Evolutionary conservation across 2,113 vertebrate genomes (phyloP).

Genomic region (Vimba vimba): DNA sequence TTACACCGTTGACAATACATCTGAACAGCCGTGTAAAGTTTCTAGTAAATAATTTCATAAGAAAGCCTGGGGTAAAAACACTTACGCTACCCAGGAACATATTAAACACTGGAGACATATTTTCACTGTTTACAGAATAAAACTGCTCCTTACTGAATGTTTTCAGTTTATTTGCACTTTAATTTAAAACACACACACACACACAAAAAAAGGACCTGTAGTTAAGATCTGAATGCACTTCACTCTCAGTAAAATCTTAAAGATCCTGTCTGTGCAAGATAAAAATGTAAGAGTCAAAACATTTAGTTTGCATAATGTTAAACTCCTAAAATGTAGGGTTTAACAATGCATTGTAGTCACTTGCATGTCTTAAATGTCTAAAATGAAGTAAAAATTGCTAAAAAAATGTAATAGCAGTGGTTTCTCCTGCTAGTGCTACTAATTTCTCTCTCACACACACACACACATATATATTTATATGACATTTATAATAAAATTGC

Average conservation of each 20-base stretch:
- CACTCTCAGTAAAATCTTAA: not conserved
- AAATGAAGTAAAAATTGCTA: too few species aligned
- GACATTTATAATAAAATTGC: not conserved
- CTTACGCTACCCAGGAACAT: not conserved
- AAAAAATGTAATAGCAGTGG: not conserved
- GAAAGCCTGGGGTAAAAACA: constrained; percentile 32
- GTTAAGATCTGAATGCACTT: not conserved
- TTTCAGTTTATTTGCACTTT: not conserved
- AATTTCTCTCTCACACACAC: too few species aligned
- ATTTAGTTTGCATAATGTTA: not conserved
- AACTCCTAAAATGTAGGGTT: not conserved
- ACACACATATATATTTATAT: not conserved
- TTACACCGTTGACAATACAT: constrained; percentile 28
- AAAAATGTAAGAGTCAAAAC: not conserved
- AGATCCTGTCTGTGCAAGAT: not conserved
- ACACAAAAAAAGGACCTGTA: not conserved
- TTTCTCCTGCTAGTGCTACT: not conserved
- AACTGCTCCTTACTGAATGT: not conserved
- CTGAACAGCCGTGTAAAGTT: constrained; percentile 2
- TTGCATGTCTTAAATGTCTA: not conserved
- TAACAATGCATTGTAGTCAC: not conserved
- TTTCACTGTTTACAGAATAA: not conserved
- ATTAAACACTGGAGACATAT: not conserved
- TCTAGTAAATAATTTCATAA: constrained; percentile 21
- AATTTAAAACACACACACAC: not conserved